Evolutionary conservation across 2,113 vertebrate genomes (phyloP).

Genomic region (Bubo blakistoni): DNA sequence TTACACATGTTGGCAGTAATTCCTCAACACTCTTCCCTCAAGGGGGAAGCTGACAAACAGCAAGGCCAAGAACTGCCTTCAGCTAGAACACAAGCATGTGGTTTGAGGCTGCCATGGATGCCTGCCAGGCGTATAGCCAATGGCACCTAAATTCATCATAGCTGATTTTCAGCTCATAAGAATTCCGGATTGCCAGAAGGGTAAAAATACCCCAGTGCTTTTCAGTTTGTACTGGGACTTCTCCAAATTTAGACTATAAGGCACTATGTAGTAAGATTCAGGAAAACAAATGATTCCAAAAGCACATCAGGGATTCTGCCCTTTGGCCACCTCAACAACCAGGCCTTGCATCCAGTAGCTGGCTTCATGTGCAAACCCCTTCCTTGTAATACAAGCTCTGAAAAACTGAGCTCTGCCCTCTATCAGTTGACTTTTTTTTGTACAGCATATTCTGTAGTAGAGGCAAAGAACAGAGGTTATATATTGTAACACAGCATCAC

Average conservation of each 20-base stretch:
- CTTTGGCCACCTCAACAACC: not conserved
- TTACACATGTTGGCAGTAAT: not conserved
- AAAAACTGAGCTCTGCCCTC: not conserved
- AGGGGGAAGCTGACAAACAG: not conserved
- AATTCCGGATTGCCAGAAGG: not conserved
- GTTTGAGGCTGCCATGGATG: not conserved
- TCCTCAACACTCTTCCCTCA: conserved; percentile 3
- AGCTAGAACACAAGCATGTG: not conserved
- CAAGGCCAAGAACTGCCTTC: conserved; percentile 32
- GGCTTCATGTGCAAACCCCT: not conserved
- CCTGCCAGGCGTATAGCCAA: not conserved
- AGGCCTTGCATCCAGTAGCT: not conserved
- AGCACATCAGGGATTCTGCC: not conserved
- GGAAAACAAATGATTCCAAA: not conserved
- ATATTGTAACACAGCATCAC: not conserved
- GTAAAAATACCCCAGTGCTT: not conserved
- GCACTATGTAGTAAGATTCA: not conserved
- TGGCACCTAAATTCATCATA: not conserved
- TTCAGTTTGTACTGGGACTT: not conserved
- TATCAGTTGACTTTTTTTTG: not conserved
- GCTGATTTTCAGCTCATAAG: not conserved
- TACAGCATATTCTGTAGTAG: not conserved
- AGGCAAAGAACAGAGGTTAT: not conserved
- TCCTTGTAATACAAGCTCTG: not conserved
- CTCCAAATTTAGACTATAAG: not conserved